These are phyloP conservation scores for Capitella teleta DNA, from an alignment of 1,140 invertebrate species.

Conservation along the genomic window DNA sequence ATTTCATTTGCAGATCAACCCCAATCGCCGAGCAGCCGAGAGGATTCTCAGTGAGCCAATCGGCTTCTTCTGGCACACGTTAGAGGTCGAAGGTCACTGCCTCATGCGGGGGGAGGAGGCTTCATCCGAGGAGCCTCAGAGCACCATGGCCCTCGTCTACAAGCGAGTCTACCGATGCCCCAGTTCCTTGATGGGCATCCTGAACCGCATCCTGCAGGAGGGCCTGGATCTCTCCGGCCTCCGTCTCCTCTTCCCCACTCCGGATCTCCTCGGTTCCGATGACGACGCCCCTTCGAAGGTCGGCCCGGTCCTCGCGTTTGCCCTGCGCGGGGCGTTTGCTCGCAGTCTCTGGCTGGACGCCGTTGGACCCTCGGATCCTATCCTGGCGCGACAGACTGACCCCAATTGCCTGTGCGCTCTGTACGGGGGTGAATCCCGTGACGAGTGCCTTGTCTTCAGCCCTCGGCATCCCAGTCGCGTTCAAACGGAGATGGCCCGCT, in stretches of 20 bases:
- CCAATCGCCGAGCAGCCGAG: slow-evolving; percentile 19
- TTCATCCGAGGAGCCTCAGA: slow-evolving; percentile 24
- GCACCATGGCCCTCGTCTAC: slow-evolving; percentile 33
- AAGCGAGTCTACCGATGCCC: slow-evolving; percentile 23
- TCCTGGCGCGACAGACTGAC: slow-evolving; percentile 28
- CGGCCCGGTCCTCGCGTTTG: slow-evolving; percentile 30
- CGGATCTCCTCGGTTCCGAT: slow-evolving; percentile 13
- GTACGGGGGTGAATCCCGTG: slow-evolving; percentile 27
- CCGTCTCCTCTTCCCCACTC: slow-evolving; percentile 22
- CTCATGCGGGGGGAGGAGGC: slow-evolving; percentile 17
- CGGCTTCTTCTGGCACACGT: slow-evolving; percentile 34
- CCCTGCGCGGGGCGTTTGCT: slow-evolving; percentile 27
- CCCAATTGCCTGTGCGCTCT: slow-evolving; percentile 34
- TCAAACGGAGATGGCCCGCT: slow-evolving; percentile 24
- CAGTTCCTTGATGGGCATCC: slow-evolving; percentile 25
- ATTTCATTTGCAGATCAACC: too few relatives aligned
- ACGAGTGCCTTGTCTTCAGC: slow-evolving; percentile 28
- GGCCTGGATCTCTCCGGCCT: slow-evolving; percentile 25
- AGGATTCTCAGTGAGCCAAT: slow-evolving; percentile 27
- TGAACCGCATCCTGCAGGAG: slow-evolving; percentile 26
- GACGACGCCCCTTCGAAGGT: slow-evolving; percentile 18
- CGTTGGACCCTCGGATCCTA: slow-evolving; percentile 32
- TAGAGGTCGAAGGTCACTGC: slow-evolving; percentile 25
- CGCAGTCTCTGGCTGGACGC: slow-evolving; percentile 29
- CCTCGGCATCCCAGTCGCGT: slow-evolving; percentile 23